Percentiles rank a stretch among this genome's conserved stretches.
phyloP scores from a whole-genome alignment of 2,797 vertebrate genomes.

The Brachyalestes nurse region DNA sequence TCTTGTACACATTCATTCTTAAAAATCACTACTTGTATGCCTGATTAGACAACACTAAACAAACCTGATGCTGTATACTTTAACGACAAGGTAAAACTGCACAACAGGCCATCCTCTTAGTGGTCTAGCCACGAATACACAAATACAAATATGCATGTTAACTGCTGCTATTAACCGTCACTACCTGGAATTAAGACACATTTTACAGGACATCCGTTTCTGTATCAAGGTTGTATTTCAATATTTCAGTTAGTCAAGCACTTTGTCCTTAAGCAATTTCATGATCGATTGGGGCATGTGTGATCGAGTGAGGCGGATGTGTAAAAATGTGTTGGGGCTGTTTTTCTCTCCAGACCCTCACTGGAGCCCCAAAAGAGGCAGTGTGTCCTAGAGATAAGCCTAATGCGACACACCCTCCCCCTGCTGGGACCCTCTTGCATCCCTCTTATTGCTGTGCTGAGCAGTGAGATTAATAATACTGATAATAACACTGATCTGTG shows the following conservation, averaged over 20 bases:
- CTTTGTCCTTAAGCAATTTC: conserved; percentile 43
- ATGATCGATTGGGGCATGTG: conserved; percentile 16
- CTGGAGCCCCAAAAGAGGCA: conserved; percentile 63
- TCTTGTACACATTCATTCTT: not conserved
- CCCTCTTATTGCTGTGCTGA: conserved; percentile 12
- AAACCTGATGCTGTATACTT: conserved; percentile 28
- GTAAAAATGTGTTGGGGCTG: conserved; percentile 23
- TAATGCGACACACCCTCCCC: conserved; percentile 67
- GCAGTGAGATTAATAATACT: conserved; percentile 30
- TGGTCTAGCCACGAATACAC: conserved; percentile 44
- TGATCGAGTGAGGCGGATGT: not conserved
- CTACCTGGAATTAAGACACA: conserved; percentile 38
- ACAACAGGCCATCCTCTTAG: conserved; percentile 17
- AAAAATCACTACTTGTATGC: conserved; percentile 1
- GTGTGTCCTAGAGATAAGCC: conserved; percentile 76
- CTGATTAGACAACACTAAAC: conserved; percentile 6
- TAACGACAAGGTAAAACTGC: conserved; percentile 3
- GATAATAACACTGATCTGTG: conserved; percentile 22
- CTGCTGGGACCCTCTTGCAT: conserved; percentile 22
- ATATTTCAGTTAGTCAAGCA: conserved; percentile 17
- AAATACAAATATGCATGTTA: conserved; percentile 50
- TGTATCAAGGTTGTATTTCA: conserved; percentile 2
- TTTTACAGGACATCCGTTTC: conserved; percentile 20
- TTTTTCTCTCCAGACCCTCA: conserved; percentile 36
- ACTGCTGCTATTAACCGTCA: conserved; percentile 47